Percentiles rank a stretch among this genome's conserved stretches.
Conservation (phyloP, 2,113 vertebrate species). For the Anser brachyrhynchus region DNA sequence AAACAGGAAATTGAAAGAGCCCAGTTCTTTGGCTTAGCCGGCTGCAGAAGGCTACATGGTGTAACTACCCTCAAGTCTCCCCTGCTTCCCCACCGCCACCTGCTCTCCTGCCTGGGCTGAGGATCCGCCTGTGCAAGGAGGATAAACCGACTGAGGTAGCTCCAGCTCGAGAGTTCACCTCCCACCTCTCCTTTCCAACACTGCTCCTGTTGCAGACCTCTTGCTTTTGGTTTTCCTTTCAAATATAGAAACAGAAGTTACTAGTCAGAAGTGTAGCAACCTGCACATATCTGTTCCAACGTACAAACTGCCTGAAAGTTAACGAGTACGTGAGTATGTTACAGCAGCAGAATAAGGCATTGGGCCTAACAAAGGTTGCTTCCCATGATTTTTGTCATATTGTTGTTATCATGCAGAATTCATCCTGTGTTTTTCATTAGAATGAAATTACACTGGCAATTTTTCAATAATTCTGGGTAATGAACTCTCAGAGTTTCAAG, state of each 20-base stretch:
- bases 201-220: neutral
- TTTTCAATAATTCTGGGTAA: constrained; percentile 1
- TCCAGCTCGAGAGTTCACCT: neutral
- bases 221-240: neutral
- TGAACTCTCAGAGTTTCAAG: neutral
- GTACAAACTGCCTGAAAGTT: neutral
- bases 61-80: neutral
- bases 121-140: accelerated
- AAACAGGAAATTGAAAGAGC: neutral
- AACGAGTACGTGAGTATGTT: neutral
- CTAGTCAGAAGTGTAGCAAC: neutral
- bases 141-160: neutral
- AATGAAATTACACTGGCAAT: neutral
- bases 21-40: neutral
- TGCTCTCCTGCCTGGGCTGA: neutral
- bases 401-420: neutral
- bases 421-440: neutral
- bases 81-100: neutral
- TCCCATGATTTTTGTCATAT: neutral
- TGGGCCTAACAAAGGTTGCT: neutral
- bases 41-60: neutral
- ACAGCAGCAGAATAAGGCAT: neutral
- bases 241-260: neutral
- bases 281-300: neutral
- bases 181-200: neutral